A percentile compares a stretch with the other conserved stretches of the same genome.
These are phyloP conservation scores for Tupaia chinensis DNA, from an alignment of 2,113 vertebrate genomes.

Conservation along the genomic window DNA sequence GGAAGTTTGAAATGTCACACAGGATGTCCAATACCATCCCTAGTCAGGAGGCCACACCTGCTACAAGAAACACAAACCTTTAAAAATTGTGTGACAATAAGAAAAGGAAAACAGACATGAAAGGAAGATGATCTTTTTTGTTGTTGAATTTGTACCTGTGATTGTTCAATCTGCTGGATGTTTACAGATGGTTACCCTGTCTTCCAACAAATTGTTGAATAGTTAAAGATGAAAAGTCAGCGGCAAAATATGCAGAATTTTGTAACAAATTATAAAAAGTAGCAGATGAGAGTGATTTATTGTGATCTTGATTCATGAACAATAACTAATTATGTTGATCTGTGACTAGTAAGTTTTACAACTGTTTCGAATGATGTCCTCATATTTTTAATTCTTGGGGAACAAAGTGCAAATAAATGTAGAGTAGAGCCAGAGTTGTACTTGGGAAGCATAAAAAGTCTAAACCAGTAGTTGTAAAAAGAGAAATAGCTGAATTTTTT, in stretches of 20 bases:
- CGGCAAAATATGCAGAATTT: neutral
- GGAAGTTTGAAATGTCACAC: neutral
- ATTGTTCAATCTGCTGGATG: neutral
- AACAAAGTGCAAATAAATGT: neutral
- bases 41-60: neutral
- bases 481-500: neutral
- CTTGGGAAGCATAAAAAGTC: neutral
- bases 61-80: neutral
- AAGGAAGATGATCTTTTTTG: neutral
- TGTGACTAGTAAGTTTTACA: neutral
- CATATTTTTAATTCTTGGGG: constrained; percentile 35
- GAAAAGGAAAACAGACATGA: neutral
- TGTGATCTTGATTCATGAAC: neutral
- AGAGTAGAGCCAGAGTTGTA: neutral
- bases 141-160: neutral
- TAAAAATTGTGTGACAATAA: neutral
- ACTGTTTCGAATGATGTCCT: neutral
- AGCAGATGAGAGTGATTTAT: neutral
- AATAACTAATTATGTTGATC: neutral
- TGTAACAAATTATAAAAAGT: neutral
- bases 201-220: neutral
- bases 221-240: constrained; percentile 22
- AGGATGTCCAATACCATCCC: neutral
- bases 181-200: neutral
- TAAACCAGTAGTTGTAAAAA: neutral